Evolutionary conservation across 2,113 vertebrate species (phyloP).

Genomic region (Athene cunicularia): DNA sequence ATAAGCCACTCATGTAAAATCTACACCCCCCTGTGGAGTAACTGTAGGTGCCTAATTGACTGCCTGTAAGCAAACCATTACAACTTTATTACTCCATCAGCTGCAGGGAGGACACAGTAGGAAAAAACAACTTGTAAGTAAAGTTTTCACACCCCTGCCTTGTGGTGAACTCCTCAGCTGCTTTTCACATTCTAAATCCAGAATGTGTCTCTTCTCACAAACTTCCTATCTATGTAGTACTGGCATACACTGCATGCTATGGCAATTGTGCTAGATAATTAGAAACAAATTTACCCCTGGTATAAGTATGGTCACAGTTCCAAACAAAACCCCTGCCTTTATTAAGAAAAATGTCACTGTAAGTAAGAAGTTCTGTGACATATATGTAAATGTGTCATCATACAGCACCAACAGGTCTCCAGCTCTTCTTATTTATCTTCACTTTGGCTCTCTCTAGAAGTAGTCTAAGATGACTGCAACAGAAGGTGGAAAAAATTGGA

Average conservation of each 20-base stretch:
- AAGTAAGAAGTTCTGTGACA: neutral
- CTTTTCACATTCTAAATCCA: constrained; percentile 27
- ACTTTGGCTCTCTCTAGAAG: neutral
- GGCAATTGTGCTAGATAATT: constrained; percentile 30
- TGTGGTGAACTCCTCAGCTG: constrained; percentile 14
- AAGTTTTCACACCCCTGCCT: constrained; percentile 61
- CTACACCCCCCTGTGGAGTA: constrained; percentile 64
- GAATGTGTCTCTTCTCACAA: neutral
- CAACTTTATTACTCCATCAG: constrained; percentile 47
- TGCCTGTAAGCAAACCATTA: constrained; percentile 71
- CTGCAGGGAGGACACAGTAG: constrained; percentile 26
- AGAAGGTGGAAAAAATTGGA: neutral
- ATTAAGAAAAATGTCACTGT: constrained; percentile 15
- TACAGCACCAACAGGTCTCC: neutral
- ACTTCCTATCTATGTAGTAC: neutral
- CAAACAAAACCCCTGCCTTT: neutral
- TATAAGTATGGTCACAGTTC: neutral
- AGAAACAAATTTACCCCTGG: constrained; percentile 31
- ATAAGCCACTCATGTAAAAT: constrained; percentile 60
- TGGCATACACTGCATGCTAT: neutral
- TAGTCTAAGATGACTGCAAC: neutral
- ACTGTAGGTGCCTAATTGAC: constrained; percentile 74
- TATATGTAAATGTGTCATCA: neutral
- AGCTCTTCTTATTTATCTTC: neutral
- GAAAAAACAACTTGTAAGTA: constrained; percentile 69